Evolutionary conservation across 2,888 invertebrate species (phyloP), one percentile per base, ranked within the genome.

Genomic region (Hypena proboscidalis): DNA sequence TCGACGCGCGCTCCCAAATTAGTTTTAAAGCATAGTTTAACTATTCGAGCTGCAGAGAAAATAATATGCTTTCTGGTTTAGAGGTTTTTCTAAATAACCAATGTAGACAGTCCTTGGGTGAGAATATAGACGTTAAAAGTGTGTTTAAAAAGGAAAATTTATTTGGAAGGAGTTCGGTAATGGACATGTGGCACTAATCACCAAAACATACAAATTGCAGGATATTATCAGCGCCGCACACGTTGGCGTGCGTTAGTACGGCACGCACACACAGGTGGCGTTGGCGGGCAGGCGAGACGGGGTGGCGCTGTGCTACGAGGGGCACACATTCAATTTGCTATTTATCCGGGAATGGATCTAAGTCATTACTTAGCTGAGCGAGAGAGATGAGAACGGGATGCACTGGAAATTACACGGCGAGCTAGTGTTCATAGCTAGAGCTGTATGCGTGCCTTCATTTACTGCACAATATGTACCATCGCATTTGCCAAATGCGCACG

Each of bases 351-450:
- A 87, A 90, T 89, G 89, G 88, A 90, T 89, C 88, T 85, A 83
- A 88, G 88, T 90, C 89, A 90, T 91, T 90, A 90, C 91, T 91
- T 91, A 91, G 85, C 88, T 80, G 87, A 84, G 85, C 83, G 88
- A 82, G 86, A 80, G 87, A 82, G 83, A 85, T 80, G 81, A 80
- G 80, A 75, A 78, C 76, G 80, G 83, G 84, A 81, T 85, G 85
- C 83, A 84, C 81, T 84, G 82, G 81, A 86, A 84, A 87, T 87
- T 86, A 85, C 83, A 83, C 72, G 74, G 73, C 75, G 77, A 77
- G 72, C 77, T 68, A 74, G 73, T 73, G 77, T 83, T 79, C 75
- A 75, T 68, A 57, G 40, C 45, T 66, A 67, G 66, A 55, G 47
- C 58, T 43, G 60, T 48, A 47, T 55, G 60, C 55, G 54, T 56